Conservation (phyloP, 2,888 invertebrate genomes). For the Orchesellides sinensis region DNA sequence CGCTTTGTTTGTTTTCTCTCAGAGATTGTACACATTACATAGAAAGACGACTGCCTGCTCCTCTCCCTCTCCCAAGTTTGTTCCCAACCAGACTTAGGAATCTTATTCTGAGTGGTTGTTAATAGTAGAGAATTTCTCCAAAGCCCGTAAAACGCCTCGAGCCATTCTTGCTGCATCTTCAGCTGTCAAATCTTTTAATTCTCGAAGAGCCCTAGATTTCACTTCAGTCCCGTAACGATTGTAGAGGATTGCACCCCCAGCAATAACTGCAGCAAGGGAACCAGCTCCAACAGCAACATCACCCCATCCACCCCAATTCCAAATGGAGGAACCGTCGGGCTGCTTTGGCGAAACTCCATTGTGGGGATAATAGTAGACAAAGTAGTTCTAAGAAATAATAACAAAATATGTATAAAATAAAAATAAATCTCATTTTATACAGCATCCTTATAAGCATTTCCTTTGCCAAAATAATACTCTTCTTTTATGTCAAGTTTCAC, state of each 20-base stretch:
- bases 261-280: slow-evolving; percentile 58
- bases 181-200: slow-evolving; percentile 70
- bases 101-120: slow-evolving; percentile 48
- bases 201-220: slow-evolving; percentile 61
- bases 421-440: not conserved
- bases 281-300: slow-evolving; percentile 61
- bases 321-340: slow-evolving; percentile 50
- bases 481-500: not conserved
- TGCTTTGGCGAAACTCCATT: slow-evolving; percentile 25
- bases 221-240: slow-evolving; percentile 48
- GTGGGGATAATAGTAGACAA: slow-evolving; percentile 69
- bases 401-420: not conserved
- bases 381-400: slow-evolving; percentile 55
- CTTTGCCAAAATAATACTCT: not conserved
- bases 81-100: too few species aligned
- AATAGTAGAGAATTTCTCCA: slow-evolving; percentile 70
- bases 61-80: too few species aligned
- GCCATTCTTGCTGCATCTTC: slow-evolving; percentile 71
- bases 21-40: not conserved
- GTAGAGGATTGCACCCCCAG: slow-evolving; percentile 66
- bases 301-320: slow-evolving; percentile 44
- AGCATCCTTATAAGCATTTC: too few species aligned
- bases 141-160: slow-evolving; percentile 70
- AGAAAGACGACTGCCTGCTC: too few species aligned
- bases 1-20: not conserved